Evolutionary conservation across 2,113 vertebrate genomes (phyloP).

Genomic region (Apteryx owenii): DNA sequence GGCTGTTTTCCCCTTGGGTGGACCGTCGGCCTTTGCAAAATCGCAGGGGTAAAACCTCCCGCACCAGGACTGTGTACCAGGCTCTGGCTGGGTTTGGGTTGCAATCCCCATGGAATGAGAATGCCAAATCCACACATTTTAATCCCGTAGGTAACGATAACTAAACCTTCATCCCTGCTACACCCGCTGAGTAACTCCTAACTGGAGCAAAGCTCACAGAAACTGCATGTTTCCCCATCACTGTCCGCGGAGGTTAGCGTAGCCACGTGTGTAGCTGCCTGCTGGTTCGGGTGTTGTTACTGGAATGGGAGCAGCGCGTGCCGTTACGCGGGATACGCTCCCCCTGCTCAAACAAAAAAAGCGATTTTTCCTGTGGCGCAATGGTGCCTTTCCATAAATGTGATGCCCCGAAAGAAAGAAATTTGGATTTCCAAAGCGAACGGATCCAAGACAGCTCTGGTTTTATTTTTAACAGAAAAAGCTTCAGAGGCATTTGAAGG

Average conservation of each 20-base stretch:
- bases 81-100: conserved; percentile 31
- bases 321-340: background rate
- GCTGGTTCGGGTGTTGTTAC: background rate
- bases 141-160: conserved; percentile 17
- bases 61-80: conserved; percentile 38
- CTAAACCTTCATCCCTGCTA: conserved; percentile 64
- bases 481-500: background rate
- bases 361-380: fast-evolving
- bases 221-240: background rate
- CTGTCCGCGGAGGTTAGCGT: background rate
- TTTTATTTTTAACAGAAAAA: fast-evolving
- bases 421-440: background rate
- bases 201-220: conserved; percentile 50
- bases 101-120: conserved; percentile 4
- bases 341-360: fast-evolving
- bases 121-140: conserved; percentile 13
- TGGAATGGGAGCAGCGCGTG: background rate
- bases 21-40: no score
- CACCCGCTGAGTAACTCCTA: conserved; percentile 48
- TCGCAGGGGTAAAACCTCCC: background rate
- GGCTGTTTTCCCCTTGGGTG: background rate
- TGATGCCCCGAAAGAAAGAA: background rate
- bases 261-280: background rate
- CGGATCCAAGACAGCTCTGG: background rate
- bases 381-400: background rate